Evolutionary conservation across 2,797 vertebrate species (phyloP).

Genomic region (Gymnoscopelus braueri): DNA sequence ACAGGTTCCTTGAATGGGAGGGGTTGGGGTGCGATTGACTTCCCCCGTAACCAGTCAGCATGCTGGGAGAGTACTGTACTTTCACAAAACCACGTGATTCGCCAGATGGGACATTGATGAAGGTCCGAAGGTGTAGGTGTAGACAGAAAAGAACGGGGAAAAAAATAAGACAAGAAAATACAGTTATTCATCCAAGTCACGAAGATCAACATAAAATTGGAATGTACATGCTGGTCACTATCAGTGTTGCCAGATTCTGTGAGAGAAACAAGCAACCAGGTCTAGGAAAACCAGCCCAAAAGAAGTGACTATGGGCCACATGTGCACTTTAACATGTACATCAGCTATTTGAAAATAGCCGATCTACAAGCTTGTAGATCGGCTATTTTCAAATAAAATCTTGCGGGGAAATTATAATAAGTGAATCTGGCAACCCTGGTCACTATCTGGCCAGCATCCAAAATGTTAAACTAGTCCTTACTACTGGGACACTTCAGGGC

Average conservation of each 20-base stretch:
- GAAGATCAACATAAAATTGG: neutral
- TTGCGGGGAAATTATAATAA: too few species aligned
- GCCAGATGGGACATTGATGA: constrained; percentile 27
- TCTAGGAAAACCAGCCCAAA: too few species aligned
- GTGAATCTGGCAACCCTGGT: too few species aligned
- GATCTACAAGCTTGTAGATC: too few species aligned
- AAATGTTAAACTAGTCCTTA: neutral
- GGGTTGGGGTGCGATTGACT: constrained; percentile 85
- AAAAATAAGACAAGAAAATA: constrained; percentile 40
- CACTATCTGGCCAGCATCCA: constrained; percentile 24
- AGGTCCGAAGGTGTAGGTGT: constrained; percentile 45
- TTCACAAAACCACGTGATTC: constrained; percentile 48
- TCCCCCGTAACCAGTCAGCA: constrained; percentile 86
- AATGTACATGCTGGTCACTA: constrained; percentile 3
- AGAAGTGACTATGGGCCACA: too few species aligned
- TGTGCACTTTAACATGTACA: too few species aligned
- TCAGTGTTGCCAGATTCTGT: too few species aligned
- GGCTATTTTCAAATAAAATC: too few species aligned
- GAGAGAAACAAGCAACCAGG: too few species aligned
- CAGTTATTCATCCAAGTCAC: constrained; percentile 49
- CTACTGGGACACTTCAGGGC: neutral
- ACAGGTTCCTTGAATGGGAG: constrained; percentile 83
- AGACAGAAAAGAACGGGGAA: constrained; percentile 28
- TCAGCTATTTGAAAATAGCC: too few species aligned
- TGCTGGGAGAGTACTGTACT: constrained; percentile 87